Evolutionary conservation across 2,113 vertebrate genomes (phyloP).

Genomic region (Mixornis gularis): DNA sequence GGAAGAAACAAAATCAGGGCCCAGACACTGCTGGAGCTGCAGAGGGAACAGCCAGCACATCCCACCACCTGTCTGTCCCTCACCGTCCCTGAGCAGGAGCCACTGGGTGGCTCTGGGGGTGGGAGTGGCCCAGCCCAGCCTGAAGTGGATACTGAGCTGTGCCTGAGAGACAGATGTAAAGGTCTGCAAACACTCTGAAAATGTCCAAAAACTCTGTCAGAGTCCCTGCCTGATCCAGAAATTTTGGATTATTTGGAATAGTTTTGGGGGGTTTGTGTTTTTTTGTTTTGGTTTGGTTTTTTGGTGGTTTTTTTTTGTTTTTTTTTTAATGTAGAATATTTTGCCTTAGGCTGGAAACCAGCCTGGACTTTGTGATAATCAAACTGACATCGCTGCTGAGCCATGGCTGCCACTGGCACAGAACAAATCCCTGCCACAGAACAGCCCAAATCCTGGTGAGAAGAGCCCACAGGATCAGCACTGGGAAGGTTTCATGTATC

Average conservation of each 20-base stretch:
- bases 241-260: background rate
- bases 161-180: background rate
- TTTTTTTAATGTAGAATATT: background rate
- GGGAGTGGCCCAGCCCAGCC: background rate
- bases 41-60: background rate
- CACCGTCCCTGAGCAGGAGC: rapidly evolving
- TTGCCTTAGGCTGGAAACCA: background rate
- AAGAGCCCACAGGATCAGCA: background rate
- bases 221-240: background rate
- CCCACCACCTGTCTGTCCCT: background rate
- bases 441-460: background rate
- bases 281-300: too few relatives aligned
- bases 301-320: background rate
- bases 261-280: too few relatives aligned
- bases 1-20: background rate
- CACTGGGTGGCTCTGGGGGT: background rate
- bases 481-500: background rate
- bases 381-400: background rate
- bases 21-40: background rate
- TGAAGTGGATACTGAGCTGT: background rate
- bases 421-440: background rate
- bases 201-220: background rate
- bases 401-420: background rate
- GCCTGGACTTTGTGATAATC: background rate
- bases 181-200: background rate